A percentile compares a stretch with the other conserved stretches of the same genome.
Conservation (phyloP, 1,140 invertebrate genomes). For the Littorina saxatilis region DNA sequence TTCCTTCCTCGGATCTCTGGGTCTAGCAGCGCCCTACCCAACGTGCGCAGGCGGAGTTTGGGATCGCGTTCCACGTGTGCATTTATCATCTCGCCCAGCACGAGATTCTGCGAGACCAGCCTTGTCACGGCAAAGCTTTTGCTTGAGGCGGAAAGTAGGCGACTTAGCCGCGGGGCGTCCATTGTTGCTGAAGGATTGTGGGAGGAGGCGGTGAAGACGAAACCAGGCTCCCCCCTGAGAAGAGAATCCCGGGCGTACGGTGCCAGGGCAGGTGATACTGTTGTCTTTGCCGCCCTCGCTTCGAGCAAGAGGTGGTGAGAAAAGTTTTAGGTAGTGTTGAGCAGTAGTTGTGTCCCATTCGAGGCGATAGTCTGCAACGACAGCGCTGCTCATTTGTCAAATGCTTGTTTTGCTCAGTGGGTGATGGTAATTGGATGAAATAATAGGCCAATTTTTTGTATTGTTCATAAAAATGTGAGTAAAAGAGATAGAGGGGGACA, state of each 20-base stretch:
- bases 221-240: background rate
- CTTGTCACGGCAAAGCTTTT: background rate
- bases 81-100: constrained; percentile 7
- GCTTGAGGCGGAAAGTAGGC: constrained; percentile 6
- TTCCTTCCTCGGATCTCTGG: background rate
- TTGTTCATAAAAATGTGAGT: too few species aligned
- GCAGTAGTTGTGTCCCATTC: too few species aligned
- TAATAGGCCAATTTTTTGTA: too few species aligned
- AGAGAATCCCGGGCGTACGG: background rate
- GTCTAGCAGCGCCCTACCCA: background rate
- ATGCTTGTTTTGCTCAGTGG: too few species aligned
- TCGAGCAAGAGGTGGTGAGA: too few species aligned
- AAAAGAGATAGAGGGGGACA: too few species aligned
- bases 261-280: too few species aligned
- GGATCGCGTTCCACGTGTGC: constrained; percentile 1
- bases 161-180: constrained; percentile 29
- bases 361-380: too few species aligned
- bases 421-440: too few species aligned
- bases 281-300: too few species aligned
- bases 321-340: too few species aligned
- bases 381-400: too few species aligned
- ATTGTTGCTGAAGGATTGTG: constrained; percentile 29
- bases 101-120: constrained; percentile 6
- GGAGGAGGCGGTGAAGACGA: constrained; percentile 13
- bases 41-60: background rate